A percentile compares a stretch with the other conserved stretches of the same genome.
Conservation (phyloP, 2,888 invertebrate species). For the Chouioia cunea region DNA sequence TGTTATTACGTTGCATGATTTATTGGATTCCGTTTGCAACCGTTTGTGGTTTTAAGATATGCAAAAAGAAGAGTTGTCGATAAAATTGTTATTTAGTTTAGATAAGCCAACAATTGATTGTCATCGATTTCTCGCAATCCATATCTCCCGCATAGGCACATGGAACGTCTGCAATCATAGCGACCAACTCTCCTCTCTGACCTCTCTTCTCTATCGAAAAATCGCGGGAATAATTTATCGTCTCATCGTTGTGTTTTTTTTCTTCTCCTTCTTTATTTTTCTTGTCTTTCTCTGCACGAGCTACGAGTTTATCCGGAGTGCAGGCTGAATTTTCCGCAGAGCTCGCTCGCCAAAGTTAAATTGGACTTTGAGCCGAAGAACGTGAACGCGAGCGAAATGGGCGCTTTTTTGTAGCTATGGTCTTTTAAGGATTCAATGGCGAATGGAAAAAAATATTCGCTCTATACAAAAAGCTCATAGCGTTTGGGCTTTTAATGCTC, state of each 20-base stretch:
- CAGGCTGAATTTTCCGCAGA: slow-evolving; percentile 16
- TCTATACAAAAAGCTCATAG: no score
- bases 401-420: background rate
- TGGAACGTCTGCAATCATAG: no score
- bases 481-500: no score
- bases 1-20: no score
- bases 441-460: slow-evolving; percentile 29
- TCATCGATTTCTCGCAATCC: no score
- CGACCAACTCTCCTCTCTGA: background rate
- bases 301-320: slow-evolving; percentile 1
- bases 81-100: no score
- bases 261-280: background rate
- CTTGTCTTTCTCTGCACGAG: background rate
- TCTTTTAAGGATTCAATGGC: slow-evolving; percentile 7
- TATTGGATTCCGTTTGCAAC: no score
- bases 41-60: no score
- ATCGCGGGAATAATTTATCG: slow-evolving; percentile 38
- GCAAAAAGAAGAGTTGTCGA: no score
- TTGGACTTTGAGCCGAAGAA: slow-evolving; percentile 21
- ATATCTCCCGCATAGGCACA: no score
- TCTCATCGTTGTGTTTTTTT: background rate
- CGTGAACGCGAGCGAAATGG: background rate
- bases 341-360: slow-evolving; percentile 22
- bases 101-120: no score
- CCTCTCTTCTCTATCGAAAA: slow-evolving; percentile 35